Evolutionary conservation across 2,888 invertebrate species (phyloP), one percentile per base, ranked within the genome.

Genomic region (Sipunculus nudus): DNA sequence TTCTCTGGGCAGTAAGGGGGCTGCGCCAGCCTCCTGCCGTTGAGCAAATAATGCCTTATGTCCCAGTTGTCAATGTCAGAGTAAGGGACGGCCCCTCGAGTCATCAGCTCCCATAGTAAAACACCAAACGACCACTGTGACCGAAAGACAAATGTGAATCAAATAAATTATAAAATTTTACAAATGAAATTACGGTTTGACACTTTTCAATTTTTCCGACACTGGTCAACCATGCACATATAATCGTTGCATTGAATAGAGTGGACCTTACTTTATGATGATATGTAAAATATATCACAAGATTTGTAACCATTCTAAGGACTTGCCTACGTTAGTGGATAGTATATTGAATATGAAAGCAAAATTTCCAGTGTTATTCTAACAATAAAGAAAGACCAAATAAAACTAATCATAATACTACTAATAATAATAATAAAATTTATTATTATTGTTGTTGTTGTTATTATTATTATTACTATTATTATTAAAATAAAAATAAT

Each of bases 121-220:
- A 85, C 80, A 28, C 85, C 85, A 70, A 71, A 85, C 2, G 85
- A 82, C 85, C 85, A 85, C 82, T 84, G 72, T 40, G 75, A 74
- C n/a, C n/a, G n/a, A n/a, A n/a, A 21, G n/a, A n/a, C n/a, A n/a
- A n/a, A n/a, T n/a, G n/a, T n/a, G n/a, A n/a, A n/a, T n/a, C n/a
- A n/a, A n/a, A n/a, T n/a, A n/a, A n/a, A n/a, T n/a, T n/a, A n/a
- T n/a, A n/a, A n/a, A n/a, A n/a, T n/a, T n/a, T n/a, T n/a, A n/a
- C n/a, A n/a, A n/a, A n/a, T n/a, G n/a, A n/a, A n/a, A n/a, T n/a
- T n/a, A n/a, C n/a, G n/a, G n/a, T n/a, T n/a, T n/a, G n/a, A n/a
- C n/a, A n/a, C n/a, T n/a, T n/a, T n/a, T n/a, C n/a, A n/a, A n/a
- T n/a, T n/a, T n/a, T n/a, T n/a, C n/a, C n/a, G n/a, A n/a, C n/a